A percentile compares a stretch with the other conserved stretches of the same genome.
Conservation (phyloP, 2,113 vertebrate species). For the Platycercus adscitus region DNA sequence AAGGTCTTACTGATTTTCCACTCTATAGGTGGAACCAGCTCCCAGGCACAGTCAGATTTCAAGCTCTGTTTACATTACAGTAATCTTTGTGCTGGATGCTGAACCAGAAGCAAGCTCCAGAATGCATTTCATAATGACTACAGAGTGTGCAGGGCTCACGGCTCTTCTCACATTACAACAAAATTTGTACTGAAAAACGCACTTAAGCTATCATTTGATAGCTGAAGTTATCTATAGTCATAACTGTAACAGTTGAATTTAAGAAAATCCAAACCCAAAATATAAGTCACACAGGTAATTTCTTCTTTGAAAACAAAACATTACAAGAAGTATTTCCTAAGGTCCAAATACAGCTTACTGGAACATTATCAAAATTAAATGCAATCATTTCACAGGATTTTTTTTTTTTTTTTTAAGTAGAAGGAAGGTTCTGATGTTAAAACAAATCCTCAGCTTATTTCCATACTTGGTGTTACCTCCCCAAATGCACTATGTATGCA, state of each 20-base stretch:
- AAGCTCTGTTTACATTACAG: constrained; percentile 4
- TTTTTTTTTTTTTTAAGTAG: not conserved
- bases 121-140: not conserved
- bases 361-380: not conserved
- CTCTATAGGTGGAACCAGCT: constrained; percentile 22
- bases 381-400: not conserved
- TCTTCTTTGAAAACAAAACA: not conserved
- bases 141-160: not conserved
- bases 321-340: not conserved
- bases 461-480: not conserved
- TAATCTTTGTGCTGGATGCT: constrained; percentile 11
- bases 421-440: not conserved
- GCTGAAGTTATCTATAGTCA: not conserved
- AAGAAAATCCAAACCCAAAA: not conserved
- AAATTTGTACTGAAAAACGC: not conserved
- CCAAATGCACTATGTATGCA: rapidly evolving
- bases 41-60: constrained; percentile 19
- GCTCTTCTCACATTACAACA: not conserved
- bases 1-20: constrained; percentile 20
- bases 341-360: not conserved
- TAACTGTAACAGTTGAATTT: not conserved
- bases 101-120: constrained; percentile 37
- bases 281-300: rapidly evolving
- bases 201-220: not conserved
- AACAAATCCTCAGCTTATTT: not conserved